These are phyloP conservation scores for Salvelinus alpinus DNA, from an alignment of 2,113 vertebrate genomes.

Conservation along the genomic window DNA sequence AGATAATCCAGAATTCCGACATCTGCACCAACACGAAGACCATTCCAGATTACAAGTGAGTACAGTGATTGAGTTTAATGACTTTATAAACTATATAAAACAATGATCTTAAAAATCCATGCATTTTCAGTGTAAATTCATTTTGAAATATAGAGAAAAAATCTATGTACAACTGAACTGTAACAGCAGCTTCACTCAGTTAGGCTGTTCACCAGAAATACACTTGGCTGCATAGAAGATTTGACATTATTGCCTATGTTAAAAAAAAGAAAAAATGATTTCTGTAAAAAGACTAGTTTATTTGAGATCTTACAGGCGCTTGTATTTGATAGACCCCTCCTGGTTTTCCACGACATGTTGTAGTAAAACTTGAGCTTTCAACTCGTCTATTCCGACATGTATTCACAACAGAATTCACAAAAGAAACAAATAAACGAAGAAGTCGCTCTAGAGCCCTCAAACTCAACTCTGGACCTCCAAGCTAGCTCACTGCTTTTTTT, in stretches of 20 bases:
- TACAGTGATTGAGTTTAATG: constrained; percentile 82
- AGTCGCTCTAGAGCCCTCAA: constrained; percentile 30
- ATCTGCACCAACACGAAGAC: background rate
- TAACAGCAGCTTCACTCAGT: constrained; percentile 91
- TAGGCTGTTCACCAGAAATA: constrained; percentile 85
- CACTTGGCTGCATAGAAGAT: constrained; percentile 98
- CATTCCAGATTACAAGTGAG: constrained; percentile 49
- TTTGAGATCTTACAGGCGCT: constrained; percentile 66
- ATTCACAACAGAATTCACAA: constrained; percentile 57
- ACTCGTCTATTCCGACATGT: constrained; percentile 59
- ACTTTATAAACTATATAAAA: constrained; percentile 84
- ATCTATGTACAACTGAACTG: constrained; percentile 93
- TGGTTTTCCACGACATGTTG: constrained; percentile 55
- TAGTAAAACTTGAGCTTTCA: constrained; percentile 54
- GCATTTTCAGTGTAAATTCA: constrained; percentile 90
- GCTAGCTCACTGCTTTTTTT: no score
- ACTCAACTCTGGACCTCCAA: no score
- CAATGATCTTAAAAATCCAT: constrained; percentile 79
- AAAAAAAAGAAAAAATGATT: constrained; percentile 76
- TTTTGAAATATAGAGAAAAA: constrained; percentile 92
- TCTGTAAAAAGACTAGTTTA: constrained; percentile 67
- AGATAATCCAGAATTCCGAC: background rate
- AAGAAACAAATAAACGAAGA: constrained; percentile 66
- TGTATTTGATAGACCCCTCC: constrained; percentile 69
- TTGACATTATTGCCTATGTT: constrained; percentile 94